Conservation (phyloP, 2,888 invertebrate species). For the Cataglyphis albicans region DNA sequence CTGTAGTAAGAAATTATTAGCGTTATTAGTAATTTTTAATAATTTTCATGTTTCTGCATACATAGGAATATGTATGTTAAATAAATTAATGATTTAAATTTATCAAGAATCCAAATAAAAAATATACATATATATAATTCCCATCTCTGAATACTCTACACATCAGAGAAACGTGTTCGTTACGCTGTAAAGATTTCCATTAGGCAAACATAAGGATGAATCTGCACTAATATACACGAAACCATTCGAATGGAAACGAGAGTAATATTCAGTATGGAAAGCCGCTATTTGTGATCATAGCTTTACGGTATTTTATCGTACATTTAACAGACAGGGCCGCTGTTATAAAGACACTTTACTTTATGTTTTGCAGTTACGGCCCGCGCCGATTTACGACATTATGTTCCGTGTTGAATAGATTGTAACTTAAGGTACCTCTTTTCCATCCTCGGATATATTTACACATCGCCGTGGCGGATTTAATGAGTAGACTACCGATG, state of each 20-base stretch:
- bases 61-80: neutral
- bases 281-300: conserved; percentile 43
- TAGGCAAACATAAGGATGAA: conserved; percentile 32
- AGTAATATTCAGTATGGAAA: conserved; percentile 30
- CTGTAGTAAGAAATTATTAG: neutral
- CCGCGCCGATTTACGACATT: conserved; percentile 51
- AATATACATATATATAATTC: neutral
- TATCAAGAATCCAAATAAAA: neutral
- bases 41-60: neutral
- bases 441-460: conserved; percentile 41
- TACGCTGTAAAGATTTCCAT: conserved; percentile 39
- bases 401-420: conserved; percentile 48
- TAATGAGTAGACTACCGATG: conserved; percentile 53
- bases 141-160: conserved; percentile 14
- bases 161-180: conserved; percentile 13
- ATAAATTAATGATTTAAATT: neutral
- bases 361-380: conserved; percentile 38
- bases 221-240: conserved; percentile 14
- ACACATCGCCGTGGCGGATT: conserved; percentile 50
- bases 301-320: conserved; percentile 44
- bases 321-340: conserved; percentile 24
- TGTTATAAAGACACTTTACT: conserved; percentile 54
- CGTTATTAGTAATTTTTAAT: neutral
- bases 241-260: conserved; percentile 48
- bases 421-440: conserved; percentile 44